These are phyloP conservation scores for Arrhamphus sclerolepis DNA, from an alignment of 2,797 vertebrate genomes.

Conservation along the genomic window DNA sequence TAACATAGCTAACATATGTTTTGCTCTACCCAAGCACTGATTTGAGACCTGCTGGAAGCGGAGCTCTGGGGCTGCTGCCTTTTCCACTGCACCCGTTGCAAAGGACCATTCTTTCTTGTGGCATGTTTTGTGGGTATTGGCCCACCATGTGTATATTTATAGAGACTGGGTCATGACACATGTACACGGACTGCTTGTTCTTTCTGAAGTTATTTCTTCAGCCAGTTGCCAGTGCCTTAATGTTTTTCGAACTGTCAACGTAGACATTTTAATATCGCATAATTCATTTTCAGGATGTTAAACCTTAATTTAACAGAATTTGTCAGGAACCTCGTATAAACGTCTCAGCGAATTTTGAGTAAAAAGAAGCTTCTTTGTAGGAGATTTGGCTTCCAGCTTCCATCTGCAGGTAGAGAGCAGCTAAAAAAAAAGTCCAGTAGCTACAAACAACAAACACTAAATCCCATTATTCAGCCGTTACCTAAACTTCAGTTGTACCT, in stretches of 20 bases:
- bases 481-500: too few species aligned
- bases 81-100: conserved; percentile 54
- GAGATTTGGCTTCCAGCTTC: not conserved
- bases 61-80: conserved; percentile 52
- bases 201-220: conserved; percentile 50
- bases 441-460: conserved; percentile 13
- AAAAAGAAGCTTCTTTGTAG: conserved; percentile 24
- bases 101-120: conserved; percentile 76
- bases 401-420: not conserved
- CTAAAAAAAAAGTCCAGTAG: not conserved
- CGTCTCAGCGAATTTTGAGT: conserved; percentile 23
- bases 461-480: not conserved
- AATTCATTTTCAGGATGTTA: conserved; percentile 49
- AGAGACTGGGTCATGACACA: conserved; percentile 75
- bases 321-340: conserved; percentile 29
- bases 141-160: conserved; percentile 75
- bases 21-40: conserved; percentile 77
- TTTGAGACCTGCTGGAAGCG: conserved; percentile 73
- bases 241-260: conserved; percentile 45
- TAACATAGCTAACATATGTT: conserved; percentile 84
- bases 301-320: conserved; percentile 39
- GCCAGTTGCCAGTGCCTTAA: conserved; percentile 38
- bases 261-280: conserved; percentile 40
- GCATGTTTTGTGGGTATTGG: conserved; percentile 74
- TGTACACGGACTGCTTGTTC: conserved; percentile 68